Evolutionary conservation across 1,140 invertebrate species (phyloP).

Genomic region (Zaprionus nigranus): DNA sequence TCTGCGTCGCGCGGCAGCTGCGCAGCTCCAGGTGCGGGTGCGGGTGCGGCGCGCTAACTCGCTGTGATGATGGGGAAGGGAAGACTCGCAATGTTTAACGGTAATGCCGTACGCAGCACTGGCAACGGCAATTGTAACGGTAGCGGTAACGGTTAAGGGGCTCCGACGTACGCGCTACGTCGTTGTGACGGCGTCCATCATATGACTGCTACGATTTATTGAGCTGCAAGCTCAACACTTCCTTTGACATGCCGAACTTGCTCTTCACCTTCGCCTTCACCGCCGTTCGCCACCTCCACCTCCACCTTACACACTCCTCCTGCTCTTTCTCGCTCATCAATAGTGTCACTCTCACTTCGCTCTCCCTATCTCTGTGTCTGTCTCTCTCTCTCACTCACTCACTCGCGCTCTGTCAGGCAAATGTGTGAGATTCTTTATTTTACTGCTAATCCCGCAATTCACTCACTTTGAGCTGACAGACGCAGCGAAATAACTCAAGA

Average conservation of each 20-base stretch:
- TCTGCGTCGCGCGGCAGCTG: conserved; percentile 49
- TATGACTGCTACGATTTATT: conserved; percentile 45
- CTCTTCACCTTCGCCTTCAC: conserved; percentile 6
- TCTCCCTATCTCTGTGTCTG: background rate
- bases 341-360: background rate
- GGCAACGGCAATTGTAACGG: conserved; percentile 25
- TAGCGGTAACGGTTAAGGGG: conserved; percentile 21
- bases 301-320: conserved; percentile 12
- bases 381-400: conserved; percentile 4
- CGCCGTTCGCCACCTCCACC: background rate
- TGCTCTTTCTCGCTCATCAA: background rate
- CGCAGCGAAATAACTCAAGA: conserved; percentile 61
- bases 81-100: conserved; percentile 10
- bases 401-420: conserved; percentile 12
- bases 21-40: conserved; percentile 32
- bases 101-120: conserved; percentile 13
- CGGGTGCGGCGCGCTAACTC: conserved; percentile 14
- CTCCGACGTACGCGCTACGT: conserved; percentile 25
- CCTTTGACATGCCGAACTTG: conserved; percentile 44
- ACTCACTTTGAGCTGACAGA: conserved; percentile 60
- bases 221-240: conserved; percentile 31
- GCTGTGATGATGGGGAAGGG: background rate
- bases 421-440: conserved; percentile 32
- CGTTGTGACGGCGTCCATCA: conserved; percentile 59
- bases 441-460: conserved; percentile 55